Evolutionary conservation across 1,140 invertebrate genomes (phyloP).

Genomic region (Drosophila repletoides): DNA sequence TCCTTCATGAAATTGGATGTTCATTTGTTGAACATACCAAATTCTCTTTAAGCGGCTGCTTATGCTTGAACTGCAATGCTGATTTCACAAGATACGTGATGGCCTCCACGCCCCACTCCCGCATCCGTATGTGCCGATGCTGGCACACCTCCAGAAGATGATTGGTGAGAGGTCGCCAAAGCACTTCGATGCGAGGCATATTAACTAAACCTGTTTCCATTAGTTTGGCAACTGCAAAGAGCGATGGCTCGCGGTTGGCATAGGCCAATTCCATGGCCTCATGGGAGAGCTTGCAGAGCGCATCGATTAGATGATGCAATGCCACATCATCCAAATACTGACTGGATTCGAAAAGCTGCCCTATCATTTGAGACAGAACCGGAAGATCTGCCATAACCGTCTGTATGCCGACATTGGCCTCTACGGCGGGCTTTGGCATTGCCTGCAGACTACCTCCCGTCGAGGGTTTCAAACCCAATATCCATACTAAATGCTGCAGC

Average conservation of each 20-base stretch:
- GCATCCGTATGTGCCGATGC: constrained; percentile 96
- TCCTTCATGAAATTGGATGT: neutral
- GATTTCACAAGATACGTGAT: constrained; percentile 97
- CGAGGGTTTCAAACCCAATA: constrained; percentile 96
- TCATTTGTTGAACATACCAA: constrained; percentile 84
- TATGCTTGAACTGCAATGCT: constrained; percentile 94
- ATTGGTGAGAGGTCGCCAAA: constrained; percentile 98
- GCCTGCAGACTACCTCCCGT: constrained; percentile 94
- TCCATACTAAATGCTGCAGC: constrained; percentile 98
- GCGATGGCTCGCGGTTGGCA: constrained; percentile 96
- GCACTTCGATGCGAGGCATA: constrained; percentile 94
- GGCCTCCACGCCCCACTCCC: constrained; percentile 98
- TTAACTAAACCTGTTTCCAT: constrained; percentile 98
- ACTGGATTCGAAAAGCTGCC: constrained; percentile 96
- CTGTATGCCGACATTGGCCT: constrained; percentile 96
- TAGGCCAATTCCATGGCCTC: constrained; percentile 99
- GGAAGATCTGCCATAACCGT: constrained; percentile 98
- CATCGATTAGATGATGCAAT: constrained; percentile 97
- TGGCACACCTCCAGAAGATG: constrained; percentile 98
- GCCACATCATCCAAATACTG: constrained; percentile 97
- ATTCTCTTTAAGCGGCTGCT: constrained; percentile 92
- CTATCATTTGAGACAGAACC: constrained; percentile 95
- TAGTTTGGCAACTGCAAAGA: constrained; percentile 98
- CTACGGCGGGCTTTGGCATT: constrained; percentile 85
- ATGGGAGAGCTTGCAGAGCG: constrained; percentile 96